Percentiles rank a stretch among this genome's conserved stretches.
Evolutionary conservation across 2,888 invertebrate species (phyloP).

Genomic region (Erebia aethiops): DNA sequence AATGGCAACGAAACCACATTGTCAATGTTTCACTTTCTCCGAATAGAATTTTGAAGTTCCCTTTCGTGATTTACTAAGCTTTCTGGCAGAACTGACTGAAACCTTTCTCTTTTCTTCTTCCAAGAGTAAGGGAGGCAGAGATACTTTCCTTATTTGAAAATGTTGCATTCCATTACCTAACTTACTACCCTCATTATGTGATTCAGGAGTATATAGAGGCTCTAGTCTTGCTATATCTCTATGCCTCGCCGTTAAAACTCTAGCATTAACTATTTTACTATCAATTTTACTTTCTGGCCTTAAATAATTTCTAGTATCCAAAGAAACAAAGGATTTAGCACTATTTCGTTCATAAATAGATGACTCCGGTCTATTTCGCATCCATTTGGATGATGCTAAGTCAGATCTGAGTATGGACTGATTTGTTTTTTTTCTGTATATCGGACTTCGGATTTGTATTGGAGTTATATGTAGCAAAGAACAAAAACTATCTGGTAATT

Average conservation of each 20-base stretch:
- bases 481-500: constrained; percentile 67
- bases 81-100: constrained; percentile 60
- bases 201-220: constrained; percentile 66
- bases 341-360: constrained; percentile 73
- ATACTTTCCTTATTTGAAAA: constrained; percentile 70
- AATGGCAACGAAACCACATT: neutral
- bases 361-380: constrained; percentile 72
- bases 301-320: constrained; percentile 66
- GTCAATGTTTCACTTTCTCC: constrained; percentile 38
- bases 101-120: constrained; percentile 73
- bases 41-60: constrained; percentile 36
- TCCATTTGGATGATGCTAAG: constrained; percentile 76
- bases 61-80: constrained; percentile 47
- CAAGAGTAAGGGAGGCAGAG: constrained; percentile 70
- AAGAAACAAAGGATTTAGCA: constrained; percentile 75
- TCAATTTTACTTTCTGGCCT: constrained; percentile 64
- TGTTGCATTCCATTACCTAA: constrained; percentile 52
- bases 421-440: constrained; percentile 62
- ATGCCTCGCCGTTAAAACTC: constrained; percentile 69
- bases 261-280: constrained; percentile 55
- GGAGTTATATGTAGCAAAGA: constrained; percentile 76
- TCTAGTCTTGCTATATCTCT: constrained; percentile 66
- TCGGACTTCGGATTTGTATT: constrained; percentile 68
- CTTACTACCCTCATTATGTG: constrained; percentile 56
- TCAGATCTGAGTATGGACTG: constrained; percentile 74